Percentiles rank a stretch among this genome's conserved stretches.
Evolutionary conservation across 2,888 invertebrate genomes (phyloP).

Genomic region (Limnephilus rhombicus): DNA sequence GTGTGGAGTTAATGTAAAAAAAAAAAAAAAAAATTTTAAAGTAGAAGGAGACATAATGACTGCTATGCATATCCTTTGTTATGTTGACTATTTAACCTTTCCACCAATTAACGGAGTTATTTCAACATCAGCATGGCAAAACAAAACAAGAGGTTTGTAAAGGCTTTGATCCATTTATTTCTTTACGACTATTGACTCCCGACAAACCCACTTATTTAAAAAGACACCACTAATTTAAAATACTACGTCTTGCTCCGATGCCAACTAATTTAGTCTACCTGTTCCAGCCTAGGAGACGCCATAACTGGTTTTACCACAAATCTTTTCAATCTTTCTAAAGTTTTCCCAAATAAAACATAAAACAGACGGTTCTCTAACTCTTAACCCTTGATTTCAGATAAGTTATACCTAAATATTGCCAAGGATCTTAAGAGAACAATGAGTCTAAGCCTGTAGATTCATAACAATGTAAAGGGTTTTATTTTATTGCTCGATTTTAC

Average conservation of each 20-base stretch:
- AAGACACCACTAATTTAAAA: conserved; percentile 39
- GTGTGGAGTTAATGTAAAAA: no score
- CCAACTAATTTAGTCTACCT: conserved; percentile 16
- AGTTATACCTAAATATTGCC: conserved; percentile 21
- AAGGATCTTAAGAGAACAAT: conserved; percentile 24
- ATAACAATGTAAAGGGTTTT: conserved; percentile 51
- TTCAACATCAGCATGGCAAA: conserved; percentile 3
- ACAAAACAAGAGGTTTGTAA: conserved; percentile 34
- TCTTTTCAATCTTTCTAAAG: not conserved
- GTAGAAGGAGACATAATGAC: not conserved
- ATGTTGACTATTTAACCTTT: not conserved
- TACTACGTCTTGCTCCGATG: not conserved
- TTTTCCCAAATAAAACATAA: not conserved
- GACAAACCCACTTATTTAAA: conserved; percentile 31
- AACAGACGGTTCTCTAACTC: not conserved
- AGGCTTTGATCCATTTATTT: conserved; percentile 32
- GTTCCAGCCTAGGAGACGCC: conserved; percentile 13
- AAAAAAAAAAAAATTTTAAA: no score
- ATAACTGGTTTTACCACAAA: not conserved
- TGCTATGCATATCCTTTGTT: not conserved
- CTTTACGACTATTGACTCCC: conserved; percentile 34
- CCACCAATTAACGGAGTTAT: not conserved
- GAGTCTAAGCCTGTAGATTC: not conserved
- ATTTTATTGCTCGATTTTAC: conserved; percentile 43
- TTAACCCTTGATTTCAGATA: conserved; percentile 36